Evolutionary conservation across 2,888 invertebrate genomes (phyloP), one percentile per base, ranked within the genome.

Genomic region (Andrena bicolor): DNA sequence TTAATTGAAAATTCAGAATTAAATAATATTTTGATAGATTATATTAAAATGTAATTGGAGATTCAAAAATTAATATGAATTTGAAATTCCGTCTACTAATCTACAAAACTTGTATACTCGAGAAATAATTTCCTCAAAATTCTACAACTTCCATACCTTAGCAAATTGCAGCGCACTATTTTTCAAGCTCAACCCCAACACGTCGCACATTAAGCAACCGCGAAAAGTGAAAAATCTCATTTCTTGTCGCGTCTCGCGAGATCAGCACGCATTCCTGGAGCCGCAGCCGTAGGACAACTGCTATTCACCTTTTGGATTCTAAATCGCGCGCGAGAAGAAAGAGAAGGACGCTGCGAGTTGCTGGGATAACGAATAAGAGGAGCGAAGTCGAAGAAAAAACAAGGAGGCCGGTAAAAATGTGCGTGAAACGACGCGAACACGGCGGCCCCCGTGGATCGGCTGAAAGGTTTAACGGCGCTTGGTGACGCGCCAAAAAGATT

Each of bases 401-500:
- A 7, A 32, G 16, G 48, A 35, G 61, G 13, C 8, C 2, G 10
- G 41, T 58, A 76, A 73, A 78, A 81, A 66, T 77, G 80, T 30
- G 68, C 74, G 69, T 70, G 26, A 66, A 76, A 77, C 77, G 73
- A 49, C 48, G 20, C 71, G 70, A 74, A 71, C 60, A 41, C 56
- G 60, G 70, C 35, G 72, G 49, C 71, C 68, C 53, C 26, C 23
- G 64, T 71, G 74, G 73, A 71, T 81, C 64, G 77, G 58, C 51
- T 16, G 82, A 85, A 86, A 82, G 80, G 66, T 80, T 82, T 68
- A 72, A 83, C 75, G 85, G 83, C 84, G 78, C 73, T 82, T 81
- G 82, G 81, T 76, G 82, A 75, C 75, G 61, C 75, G 89, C 79
- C 80, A 89, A 77, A 88, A 80, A 73, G 71, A 85, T 85, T 86